phyloP scores from a whole-genome alignment of 2,797 vertebrate species.

The Microchirus variegatus region DNA sequence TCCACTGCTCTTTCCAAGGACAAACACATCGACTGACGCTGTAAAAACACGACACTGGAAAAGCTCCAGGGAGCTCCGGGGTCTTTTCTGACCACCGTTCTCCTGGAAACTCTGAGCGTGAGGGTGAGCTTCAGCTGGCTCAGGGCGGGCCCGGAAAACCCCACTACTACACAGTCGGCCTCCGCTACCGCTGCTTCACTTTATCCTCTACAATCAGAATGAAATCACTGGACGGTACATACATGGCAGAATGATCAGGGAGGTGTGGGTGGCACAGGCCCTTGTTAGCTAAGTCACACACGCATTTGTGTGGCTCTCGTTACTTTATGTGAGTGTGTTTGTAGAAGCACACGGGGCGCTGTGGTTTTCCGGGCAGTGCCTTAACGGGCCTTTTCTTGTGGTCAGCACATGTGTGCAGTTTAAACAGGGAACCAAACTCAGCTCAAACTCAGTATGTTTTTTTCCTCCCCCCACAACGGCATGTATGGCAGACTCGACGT shows the following conservation, averaged over 20 bases:
- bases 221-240: slow-evolving; percentile 34
- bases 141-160: slow-evolving; percentile 55
- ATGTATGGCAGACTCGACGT: slow-evolving; percentile 58
- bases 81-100: slow-evolving; percentile 52
- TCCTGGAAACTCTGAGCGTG: slow-evolving; percentile 72
- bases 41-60: slow-evolving; percentile 73
- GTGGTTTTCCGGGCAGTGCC: slow-evolving; percentile 80
- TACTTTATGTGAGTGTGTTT: slow-evolving; percentile 63
- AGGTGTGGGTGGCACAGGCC: slow-evolving; percentile 54
- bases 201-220: slow-evolving; percentile 36
- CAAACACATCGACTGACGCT: slow-evolving; percentile 59
- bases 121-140: slow-evolving; percentile 40
- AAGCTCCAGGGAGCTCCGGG: slow-evolving; percentile 63
- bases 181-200: slow-evolving; percentile 35
- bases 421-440: slow-evolving; percentile 74
- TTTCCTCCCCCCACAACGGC: slow-evolving; percentile 57
- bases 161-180: slow-evolving; percentile 22
- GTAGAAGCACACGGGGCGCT: slow-evolving; percentile 74
- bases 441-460: slow-evolving; percentile 55
- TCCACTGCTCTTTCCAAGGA: slow-evolving; percentile 48
- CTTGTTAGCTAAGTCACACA: slow-evolving; percentile 44
- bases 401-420: slow-evolving; percentile 83
- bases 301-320: slow-evolving; percentile 53
- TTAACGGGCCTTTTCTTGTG: slow-evolving; percentile 85
- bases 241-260: slow-evolving; percentile 62